phyloP scores from a whole-genome alignment of 2,113 vertebrate genomes.

The Gopherus evgoodei region DNA sequence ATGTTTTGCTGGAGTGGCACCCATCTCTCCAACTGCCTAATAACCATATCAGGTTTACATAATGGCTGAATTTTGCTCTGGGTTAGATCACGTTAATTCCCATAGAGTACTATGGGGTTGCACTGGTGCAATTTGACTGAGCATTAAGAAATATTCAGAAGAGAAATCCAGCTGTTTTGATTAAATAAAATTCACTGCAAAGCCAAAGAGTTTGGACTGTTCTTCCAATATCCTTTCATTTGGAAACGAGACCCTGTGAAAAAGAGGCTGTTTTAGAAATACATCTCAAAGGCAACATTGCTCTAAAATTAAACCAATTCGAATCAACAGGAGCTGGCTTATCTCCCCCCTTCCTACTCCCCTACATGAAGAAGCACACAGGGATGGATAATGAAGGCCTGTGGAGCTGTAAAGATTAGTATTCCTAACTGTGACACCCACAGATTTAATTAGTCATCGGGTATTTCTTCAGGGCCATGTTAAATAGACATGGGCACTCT shows the following conservation, averaged over 20 bases:
- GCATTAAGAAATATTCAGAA: not conserved
- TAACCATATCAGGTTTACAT: not conserved
- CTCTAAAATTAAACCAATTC: constrained; percentile 40
- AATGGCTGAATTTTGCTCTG: not conserved
- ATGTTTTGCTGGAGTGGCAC: not conserved
- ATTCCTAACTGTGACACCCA: constrained; percentile 23
- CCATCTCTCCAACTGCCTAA: not conserved
- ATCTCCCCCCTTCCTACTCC: not conserved
- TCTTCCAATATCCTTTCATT: too few species aligned
- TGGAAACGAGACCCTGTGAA: too few species aligned
- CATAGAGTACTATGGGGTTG: not conserved
- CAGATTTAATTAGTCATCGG: constrained; percentile 55
- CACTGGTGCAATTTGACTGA: not conserved
- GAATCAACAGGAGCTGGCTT: not conserved
- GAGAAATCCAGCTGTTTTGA: not conserved
- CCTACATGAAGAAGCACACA: not conserved
- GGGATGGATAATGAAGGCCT: constrained; percentile 31
- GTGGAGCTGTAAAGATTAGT: constrained; percentile 42
- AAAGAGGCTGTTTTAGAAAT: too few species aligned
- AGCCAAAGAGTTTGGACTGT: not conserved
- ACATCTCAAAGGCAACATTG: not conserved
- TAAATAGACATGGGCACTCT: constrained; percentile 7
- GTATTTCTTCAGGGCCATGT: not conserved
- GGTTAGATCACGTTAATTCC: not conserved
- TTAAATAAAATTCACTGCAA: not conserved